These are phyloP conservation scores for Mechanitis mazaeus DNA, from an alignment of 2,888 invertebrate genomes.

Conservation along the genomic window DNA sequence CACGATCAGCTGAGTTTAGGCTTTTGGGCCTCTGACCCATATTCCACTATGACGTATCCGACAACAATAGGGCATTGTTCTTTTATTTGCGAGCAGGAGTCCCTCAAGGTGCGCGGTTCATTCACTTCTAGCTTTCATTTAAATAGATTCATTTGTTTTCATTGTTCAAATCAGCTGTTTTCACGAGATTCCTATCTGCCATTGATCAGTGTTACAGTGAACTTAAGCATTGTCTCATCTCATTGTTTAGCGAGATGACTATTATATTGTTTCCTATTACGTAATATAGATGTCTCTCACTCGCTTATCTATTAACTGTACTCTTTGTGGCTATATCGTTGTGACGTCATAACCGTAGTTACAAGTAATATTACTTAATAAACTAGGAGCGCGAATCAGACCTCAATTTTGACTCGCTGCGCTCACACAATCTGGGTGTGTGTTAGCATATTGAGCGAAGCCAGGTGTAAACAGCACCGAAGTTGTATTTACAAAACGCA, in stretches of 20 bases:
- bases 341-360: neutral
- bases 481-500: no score
- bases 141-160: constrained; percentile 71
- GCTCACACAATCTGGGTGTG: no score
- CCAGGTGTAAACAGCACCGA: no score
- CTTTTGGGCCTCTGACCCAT: constrained; percentile 74
- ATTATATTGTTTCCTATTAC: constrained; percentile 56
- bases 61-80: constrained; percentile 76
- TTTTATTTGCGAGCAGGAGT: constrained; percentile 70
- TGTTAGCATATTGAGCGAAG: no score
- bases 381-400: no score
- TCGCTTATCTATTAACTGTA: constrained; percentile 18
- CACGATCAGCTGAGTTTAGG: constrained; percentile 63
- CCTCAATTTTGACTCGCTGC: no score
- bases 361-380: no score
- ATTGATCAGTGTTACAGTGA: constrained; percentile 63
- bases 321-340: neutral
- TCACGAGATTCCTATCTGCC: constrained; percentile 59
- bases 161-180: constrained; percentile 72
- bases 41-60: constrained; percentile 70
- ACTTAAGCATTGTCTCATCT: constrained; percentile 53
- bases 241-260: constrained; percentile 44
- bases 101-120: constrained; percentile 68
- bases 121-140: constrained; percentile 67
- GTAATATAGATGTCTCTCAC: constrained; percentile 39